A percentile compares a stretch with the other conserved stretches of the same genome.
Evolutionary conservation across 37 sponge, comb jelly and placozoan species (phyloP).

Genomic region (Bolinopsis microptera): DNA sequence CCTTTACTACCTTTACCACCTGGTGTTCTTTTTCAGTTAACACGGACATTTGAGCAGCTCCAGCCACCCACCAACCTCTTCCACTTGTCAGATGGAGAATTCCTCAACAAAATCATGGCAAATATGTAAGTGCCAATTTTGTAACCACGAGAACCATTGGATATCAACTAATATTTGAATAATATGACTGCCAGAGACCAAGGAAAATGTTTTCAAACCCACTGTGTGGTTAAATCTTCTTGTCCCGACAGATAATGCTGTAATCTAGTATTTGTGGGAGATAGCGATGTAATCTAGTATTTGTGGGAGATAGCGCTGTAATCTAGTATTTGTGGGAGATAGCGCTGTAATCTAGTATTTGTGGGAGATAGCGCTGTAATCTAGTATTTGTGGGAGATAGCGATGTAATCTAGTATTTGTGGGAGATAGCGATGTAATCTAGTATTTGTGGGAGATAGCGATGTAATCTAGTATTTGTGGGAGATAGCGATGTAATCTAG

Average conservation of each 20-base stretch:
- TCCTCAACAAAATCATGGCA: slow-evolving; percentile 52
- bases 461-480: background rate
- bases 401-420: background rate
- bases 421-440: too few relatives aligned
- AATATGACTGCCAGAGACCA: too few relatives aligned
- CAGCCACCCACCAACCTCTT: slow-evolving; percentile 21
- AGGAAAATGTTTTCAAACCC: background rate
- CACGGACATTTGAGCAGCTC: slow-evolving; percentile 31
- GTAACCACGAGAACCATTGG: too few relatives aligned
- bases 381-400: background rate
- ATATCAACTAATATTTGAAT: too few relatives aligned
- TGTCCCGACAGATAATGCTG: background rate
- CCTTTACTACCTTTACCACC: too few relatives aligned
- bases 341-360: background rate
- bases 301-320: background rate
- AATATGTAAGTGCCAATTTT: slow-evolving; percentile 21
- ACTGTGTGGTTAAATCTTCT: too few relatives aligned
- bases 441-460: background rate
- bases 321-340: too few relatives aligned
- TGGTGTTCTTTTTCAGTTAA: slow-evolving; percentile 40
- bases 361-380: background rate
- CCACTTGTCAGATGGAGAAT: slow-evolving; percentile 41
- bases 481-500: background rate
- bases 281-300: background rate
- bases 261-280: background rate